These are phyloP conservation scores for Osedax frankpressi DNA, from an alignment of 2,888 invertebrate species.

Conservation along the genomic window DNA sequence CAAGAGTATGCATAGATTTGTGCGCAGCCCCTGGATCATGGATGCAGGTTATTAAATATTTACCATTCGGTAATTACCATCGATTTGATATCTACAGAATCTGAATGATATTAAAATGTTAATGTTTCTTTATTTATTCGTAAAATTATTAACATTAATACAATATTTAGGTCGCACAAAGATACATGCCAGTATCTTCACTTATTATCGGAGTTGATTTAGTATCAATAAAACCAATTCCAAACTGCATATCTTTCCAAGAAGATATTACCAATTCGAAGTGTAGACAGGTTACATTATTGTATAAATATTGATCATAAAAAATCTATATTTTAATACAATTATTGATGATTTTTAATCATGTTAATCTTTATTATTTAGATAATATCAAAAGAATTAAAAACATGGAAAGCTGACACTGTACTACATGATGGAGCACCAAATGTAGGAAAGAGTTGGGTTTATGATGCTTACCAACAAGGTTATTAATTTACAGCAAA, in stretches of 20 bases:
- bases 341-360: not conserved
- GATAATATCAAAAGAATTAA: constrained; percentile 67
- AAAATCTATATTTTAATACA: not conserved
- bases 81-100: no score
- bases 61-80: no score
- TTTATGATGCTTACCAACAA: constrained; percentile 91
- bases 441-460: constrained; percentile 87
- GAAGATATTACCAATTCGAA: constrained; percentile 96
- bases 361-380: constrained; percentile 32
- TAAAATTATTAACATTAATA: no score
- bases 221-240: constrained; percentile 77
- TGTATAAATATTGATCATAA: no score
- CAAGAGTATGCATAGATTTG: constrained; percentile 87
- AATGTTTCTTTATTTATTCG: no score
- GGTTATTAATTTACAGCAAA: no score
- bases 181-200: constrained; percentile 92
- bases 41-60: constrained; percentile 91
- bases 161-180: constrained; percentile 56
- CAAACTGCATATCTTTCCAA: constrained; percentile 73
- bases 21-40: constrained; percentile 99
- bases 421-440: constrained; percentile 95
- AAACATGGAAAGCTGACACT: constrained; percentile 91
- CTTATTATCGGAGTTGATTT: constrained; percentile 85
- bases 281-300: constrained; percentile 51
- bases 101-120: no score